Evolutionary conservation across 2,888 invertebrate genomes (phyloP).

Genomic region (Girardia tigrina): DNA sequence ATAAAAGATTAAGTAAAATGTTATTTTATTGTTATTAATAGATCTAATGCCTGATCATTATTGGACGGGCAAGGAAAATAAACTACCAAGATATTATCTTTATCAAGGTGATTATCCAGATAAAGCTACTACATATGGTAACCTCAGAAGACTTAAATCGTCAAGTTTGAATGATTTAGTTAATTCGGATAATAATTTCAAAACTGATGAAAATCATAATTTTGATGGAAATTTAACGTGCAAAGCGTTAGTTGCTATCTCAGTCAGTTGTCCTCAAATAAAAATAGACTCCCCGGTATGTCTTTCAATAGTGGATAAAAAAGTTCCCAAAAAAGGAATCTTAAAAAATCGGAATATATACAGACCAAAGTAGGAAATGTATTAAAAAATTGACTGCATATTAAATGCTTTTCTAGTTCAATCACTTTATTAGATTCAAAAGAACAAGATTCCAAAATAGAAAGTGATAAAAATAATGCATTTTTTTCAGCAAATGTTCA

Average conservation of each 20-base stretch:
- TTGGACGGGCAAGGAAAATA: conserved; percentile 2
- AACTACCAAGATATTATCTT: neutral
- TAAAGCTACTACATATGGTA: neutral
- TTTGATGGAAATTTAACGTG: neutral
- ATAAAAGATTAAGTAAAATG: neutral
- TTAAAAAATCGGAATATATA: neutral
- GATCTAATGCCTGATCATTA: conserved; percentile 15
- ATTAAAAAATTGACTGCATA: neutral
- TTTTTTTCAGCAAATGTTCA: neutral
- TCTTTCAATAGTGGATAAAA: neutral
- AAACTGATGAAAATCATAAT: neutral
- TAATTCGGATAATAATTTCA: neutral
- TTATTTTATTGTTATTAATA: neutral
- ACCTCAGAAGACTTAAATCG: neutral
- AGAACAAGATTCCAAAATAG: neutral
- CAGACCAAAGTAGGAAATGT: neutral
- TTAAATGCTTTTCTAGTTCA: neutral
- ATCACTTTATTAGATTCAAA: neutral
- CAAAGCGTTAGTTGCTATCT: neutral
- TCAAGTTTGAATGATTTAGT: conserved; percentile 6
- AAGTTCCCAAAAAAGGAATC: neutral
- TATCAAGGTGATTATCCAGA: conserved; percentile 18
- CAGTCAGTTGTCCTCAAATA: neutral
- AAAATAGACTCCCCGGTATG: neutral
- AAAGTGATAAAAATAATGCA: neutral